Conservation (phyloP, 64 coral and sea anemone genomes). For the Montipora foliosa region DNA sequence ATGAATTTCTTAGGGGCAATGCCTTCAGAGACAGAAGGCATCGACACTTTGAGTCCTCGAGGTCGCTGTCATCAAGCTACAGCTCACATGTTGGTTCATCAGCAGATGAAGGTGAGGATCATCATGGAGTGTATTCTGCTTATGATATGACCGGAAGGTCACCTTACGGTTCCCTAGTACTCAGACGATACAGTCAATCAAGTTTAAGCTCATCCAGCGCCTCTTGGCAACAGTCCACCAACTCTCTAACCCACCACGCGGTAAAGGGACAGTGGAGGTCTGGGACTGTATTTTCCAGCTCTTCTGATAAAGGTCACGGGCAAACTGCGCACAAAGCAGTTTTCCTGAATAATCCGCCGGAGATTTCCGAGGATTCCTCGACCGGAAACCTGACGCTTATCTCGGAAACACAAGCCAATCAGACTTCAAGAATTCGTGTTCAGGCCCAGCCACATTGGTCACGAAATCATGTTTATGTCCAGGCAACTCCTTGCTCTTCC, state of each 20-base stretch:
- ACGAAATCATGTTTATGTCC: slow-evolving; percentile 30
- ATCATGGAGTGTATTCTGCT: slow-evolving; percentile 90
- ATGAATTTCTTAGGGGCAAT: slow-evolving; percentile 17
- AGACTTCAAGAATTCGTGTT: slow-evolving; percentile 34
- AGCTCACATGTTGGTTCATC: slow-evolving; percentile 88
- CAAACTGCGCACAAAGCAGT: slow-evolving; percentile 21
- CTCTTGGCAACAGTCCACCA: slow-evolving; percentile 86
- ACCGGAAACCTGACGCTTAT: slow-evolving; percentile 1
- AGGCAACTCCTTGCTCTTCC: slow-evolving; percentile 17
- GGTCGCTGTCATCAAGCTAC: slow-evolving; percentile 84
- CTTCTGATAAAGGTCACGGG: slow-evolving; percentile 19
- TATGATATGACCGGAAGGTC: slow-evolving; percentile 88
- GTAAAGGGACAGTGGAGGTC: slow-evolving; percentile 38
- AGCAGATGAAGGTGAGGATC: slow-evolving; percentile 79
- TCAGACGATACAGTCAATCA: slow-evolving; percentile 86
- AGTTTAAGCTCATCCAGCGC: slow-evolving; percentile 95
- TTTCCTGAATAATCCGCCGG: slow-evolving; percentile 5
- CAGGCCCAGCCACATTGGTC: slow-evolving; percentile 29
- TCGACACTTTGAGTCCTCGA: slow-evolving; percentile 62
- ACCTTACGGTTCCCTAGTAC: slow-evolving; percentile 64
- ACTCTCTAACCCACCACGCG: slow-evolving; percentile 63
- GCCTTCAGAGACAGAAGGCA: slow-evolving; percentile 32
- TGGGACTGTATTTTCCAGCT: slow-evolving; percentile 16
- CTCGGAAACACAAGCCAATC: not conserved
- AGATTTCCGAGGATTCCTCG: slow-evolving; percentile 6